phyloP scores from a whole-genome alignment of 2,113 vertebrate genomes.

The Podarcis raffonei region DNA sequence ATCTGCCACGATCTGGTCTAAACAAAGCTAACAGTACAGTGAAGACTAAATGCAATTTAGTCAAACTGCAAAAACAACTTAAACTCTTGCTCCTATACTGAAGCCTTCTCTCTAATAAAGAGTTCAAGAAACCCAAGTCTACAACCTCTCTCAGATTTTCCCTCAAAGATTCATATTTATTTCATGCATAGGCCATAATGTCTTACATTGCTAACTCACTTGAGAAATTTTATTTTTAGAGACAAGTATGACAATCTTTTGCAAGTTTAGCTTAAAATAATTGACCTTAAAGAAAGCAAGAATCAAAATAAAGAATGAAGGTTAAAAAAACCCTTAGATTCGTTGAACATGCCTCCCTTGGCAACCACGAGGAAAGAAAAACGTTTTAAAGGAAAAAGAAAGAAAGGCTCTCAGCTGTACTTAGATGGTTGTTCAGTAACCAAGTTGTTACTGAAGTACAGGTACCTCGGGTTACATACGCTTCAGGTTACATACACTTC shows the following conservation, averaged over 20 bases:
- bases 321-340: accelerated
- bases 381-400: neutral
- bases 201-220: neutral
- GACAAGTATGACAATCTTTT: conserved; percentile 9
- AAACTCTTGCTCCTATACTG: neutral
- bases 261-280: neutral
- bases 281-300: neutral
- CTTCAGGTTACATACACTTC: no score
- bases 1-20: neutral
- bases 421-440: neutral
- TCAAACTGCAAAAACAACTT: neutral
- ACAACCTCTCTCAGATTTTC: neutral
- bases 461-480: no score
- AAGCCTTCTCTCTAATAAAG: neutral
- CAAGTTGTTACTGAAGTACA: neutral
- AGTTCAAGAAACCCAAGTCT: neutral
- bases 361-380: neutral
- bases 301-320: neutral
- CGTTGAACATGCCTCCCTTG: neutral
- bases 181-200: neutral
- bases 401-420: neutral
- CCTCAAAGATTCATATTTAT: neutral
- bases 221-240: neutral
- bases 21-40: neutral
- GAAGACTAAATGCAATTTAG: accelerated